phyloP scores from a whole-genome alignment of 2,113 vertebrate species.

The Scytalopus superciliaris region DNA sequence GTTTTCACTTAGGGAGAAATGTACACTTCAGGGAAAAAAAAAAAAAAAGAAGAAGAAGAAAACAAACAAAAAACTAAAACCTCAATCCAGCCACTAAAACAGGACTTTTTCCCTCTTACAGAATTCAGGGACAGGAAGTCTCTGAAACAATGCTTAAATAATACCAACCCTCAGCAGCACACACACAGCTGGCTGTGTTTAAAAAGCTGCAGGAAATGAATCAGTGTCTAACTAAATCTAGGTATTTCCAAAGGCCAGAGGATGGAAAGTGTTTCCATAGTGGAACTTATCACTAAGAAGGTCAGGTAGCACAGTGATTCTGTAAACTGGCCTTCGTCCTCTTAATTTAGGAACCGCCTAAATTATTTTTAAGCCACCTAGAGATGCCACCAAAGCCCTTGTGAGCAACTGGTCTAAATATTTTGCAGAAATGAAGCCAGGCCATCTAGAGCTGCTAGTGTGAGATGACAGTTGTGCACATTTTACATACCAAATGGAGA shows the following conservation, averaged over 20 bases:
- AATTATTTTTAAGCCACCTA: constrained; percentile 18
- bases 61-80: neutral
- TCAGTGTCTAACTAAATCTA: constrained; percentile 37
- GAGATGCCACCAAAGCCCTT: neutral
- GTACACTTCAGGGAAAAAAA: neutral
- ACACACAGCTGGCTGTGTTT: constrained; percentile 59
- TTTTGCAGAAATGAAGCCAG: constrained; percentile 37
- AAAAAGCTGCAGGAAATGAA: constrained; percentile 73
- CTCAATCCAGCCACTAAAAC: neutral
- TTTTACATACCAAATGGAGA: constrained; percentile 14
- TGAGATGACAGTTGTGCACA: constrained; percentile 4
- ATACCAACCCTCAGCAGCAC: constrained; percentile 32
- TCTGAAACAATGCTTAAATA: constrained; percentile 65
- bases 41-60: neutral
- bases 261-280: constrained; percentile 21
- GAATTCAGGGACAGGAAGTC: constrained; percentile 66
- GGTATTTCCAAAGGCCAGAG: constrained; percentile 56
- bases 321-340: constrained; percentile 8
- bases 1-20: constrained; percentile 6
- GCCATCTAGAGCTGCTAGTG: neutral
- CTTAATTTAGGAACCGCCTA: neutral
- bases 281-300: neutral
- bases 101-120: neutral
- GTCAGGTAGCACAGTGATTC: neutral
- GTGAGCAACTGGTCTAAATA: constrained; percentile 29